Evolutionary conservation across 2,797 vertebrate species (phyloP).

Genomic region (Danio aesculapii): DNA sequence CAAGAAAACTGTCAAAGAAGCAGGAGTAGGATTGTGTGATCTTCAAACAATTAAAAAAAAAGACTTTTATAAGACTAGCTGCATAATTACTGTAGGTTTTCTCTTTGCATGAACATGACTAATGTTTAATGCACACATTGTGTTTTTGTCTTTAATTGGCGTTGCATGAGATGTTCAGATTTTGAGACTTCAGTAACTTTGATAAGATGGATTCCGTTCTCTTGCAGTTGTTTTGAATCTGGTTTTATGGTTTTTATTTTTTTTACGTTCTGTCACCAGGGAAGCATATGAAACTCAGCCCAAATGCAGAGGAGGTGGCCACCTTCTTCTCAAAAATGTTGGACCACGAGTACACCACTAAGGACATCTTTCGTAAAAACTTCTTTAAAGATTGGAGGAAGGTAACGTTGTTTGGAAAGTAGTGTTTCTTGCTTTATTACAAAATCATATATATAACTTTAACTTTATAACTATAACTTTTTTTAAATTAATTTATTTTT

Average conservation of each 20-base stretch:
- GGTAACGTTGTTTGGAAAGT: constrained; percentile 72
- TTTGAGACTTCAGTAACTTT: neutral
- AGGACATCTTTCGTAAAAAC: constrained; percentile 98
- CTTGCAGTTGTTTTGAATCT: neutral
- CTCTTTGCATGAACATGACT: no score
- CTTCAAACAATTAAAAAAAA: constrained; percentile 1
- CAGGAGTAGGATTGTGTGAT: constrained; percentile 30
- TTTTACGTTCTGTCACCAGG: constrained; percentile 72
- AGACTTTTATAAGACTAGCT: no score
- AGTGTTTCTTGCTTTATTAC: neutral
- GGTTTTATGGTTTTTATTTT: neutral
- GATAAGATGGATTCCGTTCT: neutral
- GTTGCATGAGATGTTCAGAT: neutral
- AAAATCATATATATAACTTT: no score
- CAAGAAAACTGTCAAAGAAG: neutral
- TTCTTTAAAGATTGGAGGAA: constrained; percentile 99
- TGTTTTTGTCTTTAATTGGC: no score
- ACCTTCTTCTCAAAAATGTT: constrained; percentile 99
- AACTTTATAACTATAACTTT: no score
- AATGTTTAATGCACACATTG: no score
- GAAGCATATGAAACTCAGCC: constrained; percentile 92
- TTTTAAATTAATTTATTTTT: neutral
- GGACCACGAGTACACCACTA: constrained; percentile 98
- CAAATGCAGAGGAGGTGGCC: constrained; percentile 94
- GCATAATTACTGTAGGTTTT: no score